Conservation (phyloP, 2,888 invertebrate species). For the Mamestra brassicae region DNA sequence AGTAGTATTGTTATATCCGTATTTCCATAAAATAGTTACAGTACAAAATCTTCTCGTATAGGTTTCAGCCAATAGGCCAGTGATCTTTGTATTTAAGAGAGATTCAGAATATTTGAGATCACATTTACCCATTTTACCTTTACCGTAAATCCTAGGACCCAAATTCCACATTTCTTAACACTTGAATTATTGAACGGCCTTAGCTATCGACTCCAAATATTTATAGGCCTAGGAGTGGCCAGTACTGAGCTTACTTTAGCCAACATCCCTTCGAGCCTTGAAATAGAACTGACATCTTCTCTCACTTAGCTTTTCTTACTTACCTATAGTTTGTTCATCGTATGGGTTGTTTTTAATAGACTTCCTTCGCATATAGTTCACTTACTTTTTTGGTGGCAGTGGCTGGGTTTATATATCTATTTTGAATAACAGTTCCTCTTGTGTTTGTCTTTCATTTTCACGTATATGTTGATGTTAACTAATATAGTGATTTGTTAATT, state of each 20-base stretch:
- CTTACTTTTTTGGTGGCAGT: conserved; percentile 45
- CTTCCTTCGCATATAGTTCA: conserved; percentile 28
- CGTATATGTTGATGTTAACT: neutral
- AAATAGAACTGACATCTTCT: conserved; percentile 43
- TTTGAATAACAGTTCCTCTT: conserved; percentile 17
- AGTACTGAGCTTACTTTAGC: conserved; percentile 41
- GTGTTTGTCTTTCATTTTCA: conserved; percentile 2
- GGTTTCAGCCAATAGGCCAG: neutral
- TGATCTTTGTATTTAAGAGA: conserved; percentile 24
- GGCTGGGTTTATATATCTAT: conserved; percentile 38
- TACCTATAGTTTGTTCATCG: conserved; percentile 16
- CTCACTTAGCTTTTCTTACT: conserved; percentile 41
- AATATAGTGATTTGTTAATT: conserved; percentile 69
- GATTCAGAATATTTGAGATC: conserved; percentile 15
- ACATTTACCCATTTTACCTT: conserved; percentile 27
- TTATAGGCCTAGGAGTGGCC: conserved; percentile 34
- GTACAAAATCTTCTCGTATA: neutral
- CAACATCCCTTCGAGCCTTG: conserved; percentile 19
- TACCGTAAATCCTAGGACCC: conserved; percentile 22
- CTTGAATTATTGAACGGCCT: conserved; percentile 56
- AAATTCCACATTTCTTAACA: conserved; percentile 47
- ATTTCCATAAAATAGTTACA: neutral
- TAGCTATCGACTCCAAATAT: conserved; percentile 53
- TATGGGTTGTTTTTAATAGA: conserved; percentile 17
- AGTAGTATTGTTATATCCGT: neutral